Evolutionary conservation across 2,797 vertebrate genomes (phyloP), one percentile per base, ranked within the genome.

Genomic region (Microcaecilia unicolor): DNA sequence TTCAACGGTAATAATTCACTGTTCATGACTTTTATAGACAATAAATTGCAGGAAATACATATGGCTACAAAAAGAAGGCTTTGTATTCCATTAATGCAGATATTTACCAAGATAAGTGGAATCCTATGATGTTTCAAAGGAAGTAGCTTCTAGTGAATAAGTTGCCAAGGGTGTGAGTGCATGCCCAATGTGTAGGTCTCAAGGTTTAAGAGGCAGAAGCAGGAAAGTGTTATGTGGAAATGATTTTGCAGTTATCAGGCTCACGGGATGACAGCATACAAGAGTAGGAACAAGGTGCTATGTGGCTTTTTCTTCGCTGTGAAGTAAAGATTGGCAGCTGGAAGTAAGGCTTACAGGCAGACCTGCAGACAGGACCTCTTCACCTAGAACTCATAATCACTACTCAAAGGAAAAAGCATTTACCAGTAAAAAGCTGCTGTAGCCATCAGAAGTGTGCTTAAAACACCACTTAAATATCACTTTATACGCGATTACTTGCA

Each of bases 391-490:
- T 94, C 90, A 90, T 99, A 98, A 99, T 98, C 93, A 98, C 91
- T 90, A 95, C 89, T 96, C 93, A 93, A 86, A 87, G 82, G 85
- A 83, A 95, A 87, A 88, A 76, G 85, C 86, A 87, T 87, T 89
- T 90, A 89, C 88, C 85, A 77, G 90, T 92, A 92, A 97, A 97
- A 97, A 92, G 93, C 83, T 85, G 85, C 85, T 79, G 85, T 88
- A 90, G 89, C 93, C 90, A 98, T 97, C 97, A 97, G 86, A 89
- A 92, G 86, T 86, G 89, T 93, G 91, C 94, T 97, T 95, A 93
- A 93, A 97, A 97, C 90, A 94, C 90, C 94, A 99, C 94, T 99
- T 98, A 97, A 96, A 97, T 92, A 97, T 95, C 90, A 92, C 91
- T 97, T 97, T 95, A 93, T 93, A 92, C 86, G 79, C 90, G 92